These are phyloP conservation scores for Penaeus chinensis DNA, from an alignment of 1,140 invertebrate genomes.

Conservation along the genomic window DNA sequence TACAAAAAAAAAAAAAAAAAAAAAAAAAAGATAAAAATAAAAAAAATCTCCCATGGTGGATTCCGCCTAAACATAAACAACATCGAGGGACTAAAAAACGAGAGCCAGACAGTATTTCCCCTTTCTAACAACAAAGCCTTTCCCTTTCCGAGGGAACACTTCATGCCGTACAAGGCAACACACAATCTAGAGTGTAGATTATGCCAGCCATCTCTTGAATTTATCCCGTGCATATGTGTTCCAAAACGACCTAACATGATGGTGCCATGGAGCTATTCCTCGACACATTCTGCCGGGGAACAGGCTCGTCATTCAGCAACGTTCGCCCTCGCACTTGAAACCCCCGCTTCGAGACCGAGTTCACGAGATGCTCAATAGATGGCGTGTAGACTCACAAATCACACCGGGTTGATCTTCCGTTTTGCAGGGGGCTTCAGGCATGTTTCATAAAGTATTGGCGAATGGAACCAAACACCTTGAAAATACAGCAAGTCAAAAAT, in stretches of 20 bases:
- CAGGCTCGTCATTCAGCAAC: too few species aligned
- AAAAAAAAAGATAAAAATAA: too few species aligned
- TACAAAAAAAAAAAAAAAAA: too few species aligned
- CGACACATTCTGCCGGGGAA: too few species aligned
- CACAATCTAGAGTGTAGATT: conserved; percentile 13
- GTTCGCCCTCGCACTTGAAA: neutral
- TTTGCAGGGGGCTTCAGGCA: conserved; percentile 36
- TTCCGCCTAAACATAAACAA: too few species aligned
- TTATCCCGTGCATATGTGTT: conserved; percentile 27
- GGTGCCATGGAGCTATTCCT: too few species aligned
- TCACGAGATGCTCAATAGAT: conserved; percentile 57
- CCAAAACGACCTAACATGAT: neutral
- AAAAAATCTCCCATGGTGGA: too few species aligned
- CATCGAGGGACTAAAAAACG: too few species aligned
- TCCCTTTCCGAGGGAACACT: too few species aligned
- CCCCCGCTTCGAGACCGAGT: conserved; percentile 26
- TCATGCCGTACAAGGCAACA: neutral
- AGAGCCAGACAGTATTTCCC: too few species aligned
- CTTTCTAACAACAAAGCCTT: too few species aligned
- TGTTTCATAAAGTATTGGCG: conserved; percentile 31
- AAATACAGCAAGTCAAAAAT: conserved; percentile 32
- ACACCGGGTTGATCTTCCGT: conserved; percentile 5
- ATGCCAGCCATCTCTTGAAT: conserved; percentile 22
- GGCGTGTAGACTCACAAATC: conserved; percentile 48
- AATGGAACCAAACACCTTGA: neutral